These are phyloP conservation scores for Calycopis cecrops DNA, from an alignment of 1,140 invertebrate species.

Conservation along the genomic window DNA sequence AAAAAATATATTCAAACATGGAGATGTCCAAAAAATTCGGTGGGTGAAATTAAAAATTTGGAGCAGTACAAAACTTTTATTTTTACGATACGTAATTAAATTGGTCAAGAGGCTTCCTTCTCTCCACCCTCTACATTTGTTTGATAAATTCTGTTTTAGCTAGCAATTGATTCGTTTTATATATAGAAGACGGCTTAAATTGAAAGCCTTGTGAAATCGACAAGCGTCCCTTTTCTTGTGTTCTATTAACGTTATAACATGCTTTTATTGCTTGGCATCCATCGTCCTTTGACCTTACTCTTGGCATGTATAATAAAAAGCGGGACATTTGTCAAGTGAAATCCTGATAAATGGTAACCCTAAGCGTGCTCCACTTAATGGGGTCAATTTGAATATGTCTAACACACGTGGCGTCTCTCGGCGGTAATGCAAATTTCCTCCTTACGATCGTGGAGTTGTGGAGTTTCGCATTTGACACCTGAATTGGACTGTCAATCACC, in stretches of 20 bases:
- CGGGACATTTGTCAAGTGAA: slow-evolving; percentile 12
- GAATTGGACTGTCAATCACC: slow-evolving; percentile 25
- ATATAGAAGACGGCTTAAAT: too few species aligned
- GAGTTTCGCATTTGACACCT: slow-evolving; percentile 24
- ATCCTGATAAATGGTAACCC: slow-evolving; percentile 18
- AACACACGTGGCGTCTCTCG: slow-evolving; percentile 25
- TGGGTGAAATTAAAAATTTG: too few species aligned
- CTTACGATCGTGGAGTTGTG: slow-evolving; percentile 21
- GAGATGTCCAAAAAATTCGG: too few species aligned
- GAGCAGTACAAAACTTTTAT: too few species aligned
- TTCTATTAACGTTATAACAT: background rate
- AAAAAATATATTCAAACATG: too few species aligned
- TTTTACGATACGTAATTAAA: too few species aligned
- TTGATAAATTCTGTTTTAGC: too few species aligned
- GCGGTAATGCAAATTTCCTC: slow-evolving; percentile 30
- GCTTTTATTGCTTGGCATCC: background rate
- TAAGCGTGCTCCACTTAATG: slow-evolving; percentile 23
- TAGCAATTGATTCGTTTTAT: too few species aligned
- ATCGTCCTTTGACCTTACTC: slow-evolving; percentile 9
- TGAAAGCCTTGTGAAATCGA: too few species aligned
- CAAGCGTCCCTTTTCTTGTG: too few species aligned
- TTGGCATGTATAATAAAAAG: slow-evolving; percentile 1
- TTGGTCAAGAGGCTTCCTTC: too few species aligned
- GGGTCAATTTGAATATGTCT: slow-evolving; percentile 28
- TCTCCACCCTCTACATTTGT: too few species aligned